phyloP scores from a whole-genome alignment of 2,797 vertebrate genomes.

The Sebastiscus albofasciatus region DNA sequence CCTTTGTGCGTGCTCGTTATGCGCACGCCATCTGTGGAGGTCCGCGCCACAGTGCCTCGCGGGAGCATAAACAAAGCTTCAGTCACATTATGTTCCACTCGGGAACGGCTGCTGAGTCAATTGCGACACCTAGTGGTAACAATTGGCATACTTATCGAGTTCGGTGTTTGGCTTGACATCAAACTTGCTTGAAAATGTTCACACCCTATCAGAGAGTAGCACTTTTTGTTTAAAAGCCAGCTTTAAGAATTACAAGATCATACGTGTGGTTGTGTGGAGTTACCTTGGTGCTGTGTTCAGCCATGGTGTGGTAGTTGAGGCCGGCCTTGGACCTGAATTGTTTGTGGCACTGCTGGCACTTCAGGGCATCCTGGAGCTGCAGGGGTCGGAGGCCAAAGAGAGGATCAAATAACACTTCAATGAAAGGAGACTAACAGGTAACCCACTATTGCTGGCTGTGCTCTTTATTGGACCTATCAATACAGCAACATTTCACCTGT shows the following conservation, averaged over 20 bases:
- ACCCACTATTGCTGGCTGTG: not conserved
- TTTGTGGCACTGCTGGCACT: slow-evolving; percentile 96
- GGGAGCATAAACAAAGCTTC: no score
- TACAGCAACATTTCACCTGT: slow-evolving; percentile 32
- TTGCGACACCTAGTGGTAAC: no score
- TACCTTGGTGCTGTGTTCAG: slow-evolving; percentile 94
- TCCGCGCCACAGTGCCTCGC: no score
- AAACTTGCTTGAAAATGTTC: no score
- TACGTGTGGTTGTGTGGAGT: not conserved
- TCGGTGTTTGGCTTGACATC: no score
- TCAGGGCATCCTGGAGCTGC: slow-evolving; percentile 95
- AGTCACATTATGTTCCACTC: no score
- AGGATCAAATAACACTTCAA: slow-evolving; percentile 39
- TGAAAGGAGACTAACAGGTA: slow-evolving; percentile 25
- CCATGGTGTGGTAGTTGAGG: slow-evolving; percentile 97
- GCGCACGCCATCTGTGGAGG: no score
- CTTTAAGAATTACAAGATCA: not conserved
- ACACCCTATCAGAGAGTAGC: no score
- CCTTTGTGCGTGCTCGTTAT: no score
- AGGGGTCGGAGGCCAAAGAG: slow-evolving; percentile 53
- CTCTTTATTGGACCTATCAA: slow-evolving; percentile 40
- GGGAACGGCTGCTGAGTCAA: no score
- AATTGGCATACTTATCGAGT: no score
- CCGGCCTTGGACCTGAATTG: slow-evolving; percentile 98
- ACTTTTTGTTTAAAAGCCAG: not conserved